Evolutionary conservation across 2,113 vertebrate species (phyloP).

Genomic region (Rhodinocichla rosea): DNA sequence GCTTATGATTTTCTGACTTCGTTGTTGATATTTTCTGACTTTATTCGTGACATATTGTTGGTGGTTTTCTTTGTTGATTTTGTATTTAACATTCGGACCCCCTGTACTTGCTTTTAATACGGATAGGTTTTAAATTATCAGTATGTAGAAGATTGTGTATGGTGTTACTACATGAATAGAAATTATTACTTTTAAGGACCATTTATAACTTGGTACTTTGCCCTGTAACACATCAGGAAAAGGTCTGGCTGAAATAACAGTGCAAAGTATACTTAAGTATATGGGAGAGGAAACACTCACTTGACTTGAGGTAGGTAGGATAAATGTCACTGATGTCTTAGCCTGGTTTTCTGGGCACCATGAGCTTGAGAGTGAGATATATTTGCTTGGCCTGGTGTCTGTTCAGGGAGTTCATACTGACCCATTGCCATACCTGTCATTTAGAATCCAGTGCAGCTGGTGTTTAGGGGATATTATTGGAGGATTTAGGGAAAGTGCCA

Average conservation of each 20-base stretch:
- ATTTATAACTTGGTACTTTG: not conserved
- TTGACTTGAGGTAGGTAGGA: not conserved
- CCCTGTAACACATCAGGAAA: not conserved
- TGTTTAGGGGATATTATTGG: not conserved
- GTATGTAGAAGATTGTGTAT: not conserved
- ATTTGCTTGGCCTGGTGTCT: not conserved
- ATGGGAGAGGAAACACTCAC: not conserved
- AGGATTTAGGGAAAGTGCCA: not conserved
- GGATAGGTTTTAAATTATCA: not conserved
- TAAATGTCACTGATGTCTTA: not conserved
- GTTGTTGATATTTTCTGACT: not conserved
- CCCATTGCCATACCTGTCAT: not conserved
- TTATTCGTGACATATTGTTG: not conserved
- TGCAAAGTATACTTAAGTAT: not conserved
- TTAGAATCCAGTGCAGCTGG: not conserved
- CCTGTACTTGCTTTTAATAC: not conserved
- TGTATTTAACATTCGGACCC: not conserved
- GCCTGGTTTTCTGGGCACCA: not conserved
- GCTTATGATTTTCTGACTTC: not conserved
- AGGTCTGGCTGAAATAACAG: not conserved
- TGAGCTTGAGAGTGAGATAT: accelerated
- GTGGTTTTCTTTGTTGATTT: not conserved
- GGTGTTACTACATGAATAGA: not conserved
- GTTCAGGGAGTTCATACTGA: not conserved
- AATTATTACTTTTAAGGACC: not conserved